Evolutionary conservation across 2,888 invertebrate species (phyloP), one percentile per base, ranked within the genome.

Genomic region (Tenthredo scrophulariae): DNA sequence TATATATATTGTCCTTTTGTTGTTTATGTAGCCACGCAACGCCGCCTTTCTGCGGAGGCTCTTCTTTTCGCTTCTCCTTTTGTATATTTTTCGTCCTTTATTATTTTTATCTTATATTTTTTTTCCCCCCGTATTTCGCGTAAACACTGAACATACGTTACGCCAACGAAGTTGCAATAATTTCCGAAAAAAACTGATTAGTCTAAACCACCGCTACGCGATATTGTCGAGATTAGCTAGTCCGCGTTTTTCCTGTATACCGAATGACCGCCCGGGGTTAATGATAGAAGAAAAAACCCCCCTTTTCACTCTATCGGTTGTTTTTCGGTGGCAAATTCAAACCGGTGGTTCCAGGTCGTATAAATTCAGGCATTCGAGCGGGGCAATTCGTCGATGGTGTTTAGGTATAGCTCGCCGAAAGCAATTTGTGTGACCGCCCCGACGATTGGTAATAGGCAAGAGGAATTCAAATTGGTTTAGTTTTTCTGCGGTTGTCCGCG

Each of bases 371-470:
- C 43, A 50, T 80, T 83, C 62, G 40, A 58, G 13, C 22, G 40
- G n/a, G 67, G 83, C 67, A 18, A 46, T 83, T 50, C 67, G 83
- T 46, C 67, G 83, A 83, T 70, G 80, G 62, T 80, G 83, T 70
- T 29, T 46, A 46, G 46, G 46, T 83, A 65, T 54, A 80, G 58
- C 43, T 22, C 50, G 84, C 87, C 86, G 85, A 89, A 88, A 91
- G 92, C 92, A 93, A 93, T 93, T 93, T 93, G 92, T 93, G 92
- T 91, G 92, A 93, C 92, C 91, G 92, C 92, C 91, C 91, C 92
- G 91, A 90, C 90, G 92, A 93, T 92, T 91, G 92, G 91, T 92
- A 93, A 93, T 92, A 93, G 92, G 92, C 90, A 90, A 91, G 90
- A 88, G 90, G 89, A 90, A 91, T 91, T 92, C 91, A 91, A 92